Conservation (phyloP, 1,140 invertebrate species). For the Neomicropteryx cornuta region DNA sequence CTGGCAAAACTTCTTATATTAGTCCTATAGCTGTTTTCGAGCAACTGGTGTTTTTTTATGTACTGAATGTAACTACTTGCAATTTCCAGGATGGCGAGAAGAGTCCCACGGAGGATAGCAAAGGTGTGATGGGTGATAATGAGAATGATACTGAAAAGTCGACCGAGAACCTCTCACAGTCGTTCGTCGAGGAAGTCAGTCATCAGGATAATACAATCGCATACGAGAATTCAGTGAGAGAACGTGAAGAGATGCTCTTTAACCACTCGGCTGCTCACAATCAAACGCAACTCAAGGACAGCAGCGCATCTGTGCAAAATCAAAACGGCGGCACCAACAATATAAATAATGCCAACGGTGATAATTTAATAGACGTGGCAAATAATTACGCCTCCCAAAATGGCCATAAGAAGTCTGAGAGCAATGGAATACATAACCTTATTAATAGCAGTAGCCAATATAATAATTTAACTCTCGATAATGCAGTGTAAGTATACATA, state of each 20-base stretch:
- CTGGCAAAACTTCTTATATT: too few species aligned
- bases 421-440: slow-evolving; percentile 15
- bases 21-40: too few species aligned
- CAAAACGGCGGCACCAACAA: too few species aligned
- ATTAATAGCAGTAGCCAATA: slow-evolving; percentile 15
- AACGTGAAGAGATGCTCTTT: slow-evolving; percentile 12
- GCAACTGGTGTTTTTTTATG: too few species aligned
- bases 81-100: slow-evolving; percentile 15
- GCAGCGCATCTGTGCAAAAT: too few species aligned
- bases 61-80: too few species aligned
- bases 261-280: slow-evolving; percentile 12
- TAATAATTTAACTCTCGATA: slow-evolving; percentile 15
- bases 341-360: too few species aligned
- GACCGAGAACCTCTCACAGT: slow-evolving; percentile 5
- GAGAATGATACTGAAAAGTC: slow-evolving; percentile 13
- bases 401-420: slow-evolving; percentile 16
- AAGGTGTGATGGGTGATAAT: too few species aligned
- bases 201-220: slow-evolving; percentile 9
- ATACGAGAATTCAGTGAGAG: slow-evolving; percentile 13
- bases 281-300: slow-evolving; percentile 2
- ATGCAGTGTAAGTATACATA: slow-evolving; percentile 15
- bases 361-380: too few species aligned
- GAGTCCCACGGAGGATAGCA: slow-evolving; percentile 15
- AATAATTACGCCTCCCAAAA: slow-evolving; percentile 13
- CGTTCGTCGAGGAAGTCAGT: background rate